Base-by-base conservation (phyloP, 2,888 invertebrate genomes). In the Sipha maydis region DNA sequence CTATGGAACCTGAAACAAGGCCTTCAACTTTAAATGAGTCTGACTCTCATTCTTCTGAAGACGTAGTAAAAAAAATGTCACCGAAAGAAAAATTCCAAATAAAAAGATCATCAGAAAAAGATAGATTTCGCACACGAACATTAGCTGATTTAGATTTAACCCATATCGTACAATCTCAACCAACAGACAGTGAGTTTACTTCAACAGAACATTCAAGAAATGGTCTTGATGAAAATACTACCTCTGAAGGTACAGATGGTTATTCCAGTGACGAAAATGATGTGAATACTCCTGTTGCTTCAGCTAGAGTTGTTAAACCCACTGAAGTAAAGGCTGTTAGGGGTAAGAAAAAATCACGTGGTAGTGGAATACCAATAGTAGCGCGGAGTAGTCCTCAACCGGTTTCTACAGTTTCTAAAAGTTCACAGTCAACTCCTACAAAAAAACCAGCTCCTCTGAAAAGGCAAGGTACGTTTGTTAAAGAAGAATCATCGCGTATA, bases 391-490 rank as follows among this genome's bases (percentile, higher is more conserved):
- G 85, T 69, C 83, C 89, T 71, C 77, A 67, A 48, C 48, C 77
- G 28, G 34, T 61, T 28, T 34, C 85, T 67, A 31, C 31, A 14
- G 38, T 21, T 38, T 78, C 83, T 2, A 90, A 90, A 89, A 89
- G 82, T 9, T 82, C 86, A 61, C 71, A 88, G 21, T 80, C 85
- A 28, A 89, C 89, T 17, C 90, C 90, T 38, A 83, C 85, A 0
- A 90, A 90, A 85, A 88, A 89, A 28, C 89, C 86, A 17, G 79
- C 19, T 85, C 93, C 94, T 0, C 92, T 96, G 67, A 96, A 96
- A 90, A 94, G 98, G 54, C 97, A 98, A 92, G 97, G 97, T 25
- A 98, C 98, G 0, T 98, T 98, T 91, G 96, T 97, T 0, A 98
- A 97, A 92, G 97, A 97, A 90, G 96, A 96, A 90, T 93, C 93